A percentile compares a stretch with the other conserved stretches of the same genome.
These are phyloP conservation scores for Mercenaria mercenaria DNA, from an alignment of 1,140 invertebrate species.

Conservation along the genomic window DNA sequence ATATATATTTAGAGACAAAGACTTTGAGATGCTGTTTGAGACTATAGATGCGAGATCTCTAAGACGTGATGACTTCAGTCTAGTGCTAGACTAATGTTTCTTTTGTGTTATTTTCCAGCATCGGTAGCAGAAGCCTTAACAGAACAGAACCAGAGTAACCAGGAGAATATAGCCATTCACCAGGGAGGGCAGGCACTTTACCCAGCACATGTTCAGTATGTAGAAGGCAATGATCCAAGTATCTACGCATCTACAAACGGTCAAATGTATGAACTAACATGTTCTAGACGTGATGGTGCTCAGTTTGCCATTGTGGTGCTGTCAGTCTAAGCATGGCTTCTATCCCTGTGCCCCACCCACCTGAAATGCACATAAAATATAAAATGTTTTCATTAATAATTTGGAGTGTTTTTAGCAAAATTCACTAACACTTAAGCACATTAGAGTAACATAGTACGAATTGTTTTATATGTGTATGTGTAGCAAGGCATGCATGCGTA, in stretches of 20 bases:
- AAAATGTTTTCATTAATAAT: background rate
- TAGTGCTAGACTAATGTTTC: too few relatives aligned
- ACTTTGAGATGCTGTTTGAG: too few relatives aligned
- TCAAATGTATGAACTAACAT: constrained; percentile 87
- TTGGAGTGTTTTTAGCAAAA: background rate
- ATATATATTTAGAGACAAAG: too few relatives aligned
- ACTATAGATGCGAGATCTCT: too few relatives aligned
- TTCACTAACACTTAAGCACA: constrained; percentile 13
- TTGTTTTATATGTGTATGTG: too few relatives aligned
- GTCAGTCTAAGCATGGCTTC: constrained; percentile 60
- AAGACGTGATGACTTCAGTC: too few relatives aligned
- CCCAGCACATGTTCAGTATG: constrained; percentile 91
- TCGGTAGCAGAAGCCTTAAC: constrained; percentile 71
- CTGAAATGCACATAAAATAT: background rate
- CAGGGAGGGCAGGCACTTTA: constrained; percentile 84
- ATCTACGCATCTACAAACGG: constrained; percentile 91
- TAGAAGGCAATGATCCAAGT: constrained; percentile 90
- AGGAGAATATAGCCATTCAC: constrained; percentile 84
- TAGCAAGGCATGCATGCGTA: constrained; percentile 11
- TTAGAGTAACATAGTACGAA: background rate
- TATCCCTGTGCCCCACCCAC: background rate
- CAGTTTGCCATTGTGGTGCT: constrained; percentile 49
- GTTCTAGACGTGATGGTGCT: constrained; percentile 71
- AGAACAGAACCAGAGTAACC: constrained; percentile 67
- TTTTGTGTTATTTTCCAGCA: too few relatives aligned